Percentiles rank a stretch among this genome's conserved stretches.
These are phyloP conservation scores for Spodoptera frugiperda DNA, from an alignment of 1,140 invertebrate species.

Conservation along the genomic window DNA sequence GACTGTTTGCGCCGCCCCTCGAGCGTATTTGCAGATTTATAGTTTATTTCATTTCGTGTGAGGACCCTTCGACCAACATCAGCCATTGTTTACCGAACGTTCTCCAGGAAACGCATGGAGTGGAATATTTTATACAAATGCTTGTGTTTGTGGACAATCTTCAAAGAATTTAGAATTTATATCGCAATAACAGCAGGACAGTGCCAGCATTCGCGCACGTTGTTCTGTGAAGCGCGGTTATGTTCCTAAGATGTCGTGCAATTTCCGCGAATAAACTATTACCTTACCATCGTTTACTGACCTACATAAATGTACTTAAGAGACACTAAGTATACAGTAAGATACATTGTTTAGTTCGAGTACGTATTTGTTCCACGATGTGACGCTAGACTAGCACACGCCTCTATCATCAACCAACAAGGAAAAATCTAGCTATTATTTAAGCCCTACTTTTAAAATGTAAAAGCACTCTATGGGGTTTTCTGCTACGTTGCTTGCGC, in stretches of 20 bases:
- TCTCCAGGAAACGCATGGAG: conserved; percentile 19
- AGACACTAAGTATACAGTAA: too few relatives aligned
- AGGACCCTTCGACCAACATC: conserved; percentile 29
- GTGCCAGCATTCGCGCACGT: neutral
- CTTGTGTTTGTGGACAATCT: conserved; percentile 25
- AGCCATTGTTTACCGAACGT: conserved; percentile 49
- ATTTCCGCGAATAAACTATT: conserved; percentile 13
- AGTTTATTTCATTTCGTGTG: conserved; percentile 67
- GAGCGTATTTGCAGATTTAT: conserved; percentile 63
- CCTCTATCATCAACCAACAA: too few relatives aligned
- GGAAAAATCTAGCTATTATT: too few relatives aligned
- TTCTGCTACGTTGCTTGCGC: too few relatives aligned
- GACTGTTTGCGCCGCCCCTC: conserved; percentile 54
- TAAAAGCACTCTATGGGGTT: too few relatives aligned
- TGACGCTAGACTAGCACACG: too few relatives aligned
- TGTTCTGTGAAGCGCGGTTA: conserved; percentile 5
- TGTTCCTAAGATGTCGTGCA: conserved; percentile 6
- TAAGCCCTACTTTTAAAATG: too few relatives aligned
- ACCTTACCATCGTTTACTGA: too few relatives aligned
- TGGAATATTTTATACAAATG: conserved; percentile 38
- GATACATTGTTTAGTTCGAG: too few relatives aligned
- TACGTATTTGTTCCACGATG: too few relatives aligned
- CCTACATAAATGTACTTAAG: too few relatives aligned
- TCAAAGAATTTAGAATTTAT: conserved; percentile 40
- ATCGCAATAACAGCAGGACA: conserved; percentile 25